Evolutionary conservation across 2,113 vertebrate genomes (phyloP), one percentile per base, ranked within the genome.

Genomic region (Lipophrys pholis): DNA sequence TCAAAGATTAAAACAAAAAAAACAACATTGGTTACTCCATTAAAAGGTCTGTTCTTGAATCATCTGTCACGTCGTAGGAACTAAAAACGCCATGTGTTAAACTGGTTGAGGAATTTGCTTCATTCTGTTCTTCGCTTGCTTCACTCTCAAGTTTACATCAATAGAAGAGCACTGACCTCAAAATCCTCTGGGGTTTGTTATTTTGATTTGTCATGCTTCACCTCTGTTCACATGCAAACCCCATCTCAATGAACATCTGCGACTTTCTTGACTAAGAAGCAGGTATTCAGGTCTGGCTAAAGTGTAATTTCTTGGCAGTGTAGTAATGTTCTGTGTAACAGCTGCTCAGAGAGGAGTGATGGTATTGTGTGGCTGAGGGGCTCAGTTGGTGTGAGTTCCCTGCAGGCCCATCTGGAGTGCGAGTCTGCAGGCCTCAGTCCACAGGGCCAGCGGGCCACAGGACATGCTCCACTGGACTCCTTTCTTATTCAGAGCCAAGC

Each of bases 381-480:
- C 76, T 91, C 90, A 85, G 83, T 64, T 76, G 74, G 62, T 83
- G 82, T 66, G 80, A 87, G 80, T 81, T 91, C 89, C 77, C 76
- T 75, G 6, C 53, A 68, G 87, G 73, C 69, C 89, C 90, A 91
- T 93, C 90, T 92, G 91, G 88, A 88, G 82, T 73, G 79, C 81
- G 76, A 83, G 81, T 40, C 57, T 81, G 60, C 61, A 79, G 58
- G 61, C 73, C 58, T 81, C 64, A 61, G 78, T 80, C 74, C 56
- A 69, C 42, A 35, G 66, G 60, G 74, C 76, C 76, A 70, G 60
- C 10, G 55, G 73, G 71, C 80, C 73, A 77, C 67, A 81, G 57
- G 89, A 89, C 81, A 91, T 74, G 91, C 84, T 91, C 83, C 78
- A 87, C 60, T 92, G 90, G 80, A 5, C 69, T 81, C 76, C 80